These are phyloP conservation scores for Mamestra brassicae DNA, from an alignment of 2,888 invertebrate genomes.

Conservation along the genomic window DNA sequence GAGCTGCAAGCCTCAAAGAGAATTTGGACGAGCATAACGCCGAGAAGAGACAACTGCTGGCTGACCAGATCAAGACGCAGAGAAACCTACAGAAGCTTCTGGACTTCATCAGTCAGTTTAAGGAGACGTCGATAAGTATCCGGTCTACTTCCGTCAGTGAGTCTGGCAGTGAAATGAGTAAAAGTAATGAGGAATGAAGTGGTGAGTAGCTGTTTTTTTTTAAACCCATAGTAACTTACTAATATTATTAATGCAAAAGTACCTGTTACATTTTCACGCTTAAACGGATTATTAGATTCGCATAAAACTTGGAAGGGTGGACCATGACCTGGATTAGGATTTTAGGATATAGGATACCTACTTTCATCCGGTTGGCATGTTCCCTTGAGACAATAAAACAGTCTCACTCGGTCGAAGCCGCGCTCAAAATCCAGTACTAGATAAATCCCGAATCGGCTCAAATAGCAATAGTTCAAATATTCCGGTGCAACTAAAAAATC, in stretches of 20 bases:
- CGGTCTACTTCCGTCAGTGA: slow-evolving; percentile 85
- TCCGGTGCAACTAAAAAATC: no score
- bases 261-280: no score
- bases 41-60: slow-evolving; percentile 85
- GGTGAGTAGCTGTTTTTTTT: slow-evolving; percentile 56
- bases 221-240: no score
- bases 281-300: no score
- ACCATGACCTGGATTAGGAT: neutral
- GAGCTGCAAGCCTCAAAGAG: slow-evolving; percentile 85
- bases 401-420: no score
- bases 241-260: no score
- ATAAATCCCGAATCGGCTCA: no score
- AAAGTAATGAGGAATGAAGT: slow-evolving; percentile 85
- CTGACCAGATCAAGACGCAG: slow-evolving; percentile 88
- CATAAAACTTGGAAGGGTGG: no score
- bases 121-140: slow-evolving; percentile 85
- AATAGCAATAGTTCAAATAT: no score
- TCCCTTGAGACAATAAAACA: no score
- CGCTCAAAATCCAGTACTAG: no score
- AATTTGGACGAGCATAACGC: slow-evolving; percentile 87
- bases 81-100: slow-evolving; percentile 88
- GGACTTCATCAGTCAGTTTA: slow-evolving; percentile 88
- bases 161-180: slow-evolving; percentile 85
- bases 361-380: neutral
- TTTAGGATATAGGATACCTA: neutral